Base-by-base conservation (phyloP, 2,113 vertebrate species). In the Sprattus sprattus region DNA sequence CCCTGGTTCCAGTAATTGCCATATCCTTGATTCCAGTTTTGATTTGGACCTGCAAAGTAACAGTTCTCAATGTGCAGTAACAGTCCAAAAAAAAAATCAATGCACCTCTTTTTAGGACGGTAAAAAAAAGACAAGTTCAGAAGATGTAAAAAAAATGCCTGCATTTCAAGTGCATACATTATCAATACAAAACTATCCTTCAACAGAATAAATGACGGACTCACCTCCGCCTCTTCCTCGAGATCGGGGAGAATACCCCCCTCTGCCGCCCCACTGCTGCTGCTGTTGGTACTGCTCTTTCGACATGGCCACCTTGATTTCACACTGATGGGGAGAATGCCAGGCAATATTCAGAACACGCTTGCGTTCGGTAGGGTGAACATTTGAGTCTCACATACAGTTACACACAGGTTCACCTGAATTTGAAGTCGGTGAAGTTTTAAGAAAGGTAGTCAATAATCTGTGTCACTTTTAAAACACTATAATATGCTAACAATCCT, bases 281-380 rank as follows among this genome's bases (percentile, higher is more conserved):
- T 98, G 97, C 89, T 99, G 98, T 92, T 99, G 98, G 92, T 99
- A 99, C 94, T 99, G 97, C 57, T 99, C 98, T 93, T 99, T 99
- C 3, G 98, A 99, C 97, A 99, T 98, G 5, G 98, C 98, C 92
- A 98, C 97, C 94, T 99, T 99, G 82, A 99, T 96, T 96, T 99
- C 98, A 96, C 98, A 99, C 98, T 99, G 85, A 4, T 11, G 39
- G 54, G 54, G 32, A 81, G 86, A 80, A 86, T 15, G 81, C 80
- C 86, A 86, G 15, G 81, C 80, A 87, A 67, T 83, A n/a, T 84
- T 49, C 50, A 85, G 8, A 49, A 49, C 10, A 8, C 11, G 9
- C 7, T 49, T 10, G 47, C 47, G 8, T 39, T 10, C 8, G 47
- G 47, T 8, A 49, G 47, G 47, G 47, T 10, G 8, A 49, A 39